Evolutionary conservation across 2,113 vertebrate genomes (phyloP).

Genomic region (Heliornis fulica): DNA sequence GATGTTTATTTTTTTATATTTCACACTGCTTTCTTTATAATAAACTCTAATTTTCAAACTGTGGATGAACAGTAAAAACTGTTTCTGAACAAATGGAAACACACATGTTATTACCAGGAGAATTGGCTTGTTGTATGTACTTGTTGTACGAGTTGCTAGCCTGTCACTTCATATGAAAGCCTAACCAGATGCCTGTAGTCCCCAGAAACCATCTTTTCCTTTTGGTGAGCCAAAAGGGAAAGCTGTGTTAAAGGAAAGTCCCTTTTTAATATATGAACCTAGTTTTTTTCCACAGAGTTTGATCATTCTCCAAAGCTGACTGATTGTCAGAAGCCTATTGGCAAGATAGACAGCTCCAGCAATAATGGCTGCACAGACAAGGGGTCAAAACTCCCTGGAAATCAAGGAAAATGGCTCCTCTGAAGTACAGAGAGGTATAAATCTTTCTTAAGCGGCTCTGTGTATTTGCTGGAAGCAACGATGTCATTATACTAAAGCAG

Average conservation of each 20-base stretch:
- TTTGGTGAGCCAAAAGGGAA: background rate
- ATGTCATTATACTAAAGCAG: background rate
- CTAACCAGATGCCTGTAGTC: background rate
- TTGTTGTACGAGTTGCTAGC: background rate
- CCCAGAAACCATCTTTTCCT: background rate
- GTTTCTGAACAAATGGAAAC: constrained; percentile 25
- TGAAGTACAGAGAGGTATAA: background rate
- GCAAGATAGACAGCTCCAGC: background rate
- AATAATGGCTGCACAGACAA: background rate
- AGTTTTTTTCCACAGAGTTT: background rate
- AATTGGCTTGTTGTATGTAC: background rate
- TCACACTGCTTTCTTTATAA: background rate
- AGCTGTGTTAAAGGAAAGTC: background rate
- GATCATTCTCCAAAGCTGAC: background rate
- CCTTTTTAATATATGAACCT: background rate
- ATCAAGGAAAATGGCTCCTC: background rate
- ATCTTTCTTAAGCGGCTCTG: constrained; percentile 32
- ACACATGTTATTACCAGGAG: background rate
- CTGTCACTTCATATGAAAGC: background rate
- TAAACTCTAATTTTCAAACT: background rate
- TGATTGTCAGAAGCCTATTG: background rate
- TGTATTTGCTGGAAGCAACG: background rate
- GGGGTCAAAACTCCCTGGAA: background rate
- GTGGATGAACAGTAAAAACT: constrained; percentile 15
- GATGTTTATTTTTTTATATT: background rate